A percentile compares a stretch with the other conserved stretches of the same genome.
phyloP scores from a whole-genome alignment of 2,888 invertebrate genomes.

The Nomada hirtipes region DNA sequence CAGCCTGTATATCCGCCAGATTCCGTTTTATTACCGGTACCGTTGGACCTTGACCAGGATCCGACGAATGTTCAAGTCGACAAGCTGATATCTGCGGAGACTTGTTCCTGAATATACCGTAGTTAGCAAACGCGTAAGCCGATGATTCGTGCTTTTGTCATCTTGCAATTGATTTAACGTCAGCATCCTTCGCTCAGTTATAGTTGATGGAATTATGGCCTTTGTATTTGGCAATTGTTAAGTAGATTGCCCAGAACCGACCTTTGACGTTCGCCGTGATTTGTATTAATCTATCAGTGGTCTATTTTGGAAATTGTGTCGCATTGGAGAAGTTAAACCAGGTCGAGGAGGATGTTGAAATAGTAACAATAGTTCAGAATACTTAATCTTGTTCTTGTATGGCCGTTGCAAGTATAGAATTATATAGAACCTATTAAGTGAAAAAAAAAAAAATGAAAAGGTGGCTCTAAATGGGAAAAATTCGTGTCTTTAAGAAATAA shows the following conservation, averaged over 20 bases:
- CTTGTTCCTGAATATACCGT: neutral
- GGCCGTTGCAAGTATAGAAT: too few species aligned
- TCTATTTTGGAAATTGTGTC: neutral
- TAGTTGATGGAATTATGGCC: too few species aligned
- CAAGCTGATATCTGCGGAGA: too few species aligned
- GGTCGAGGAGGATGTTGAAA: too few species aligned
- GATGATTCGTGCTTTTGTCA: neutral
- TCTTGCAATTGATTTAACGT: constrained; percentile 15
- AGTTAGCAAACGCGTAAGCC: neutral
- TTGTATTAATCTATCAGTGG: neutral
- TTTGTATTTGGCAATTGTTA: too few species aligned
- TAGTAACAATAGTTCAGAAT: too few species aligned
- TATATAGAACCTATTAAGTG: too few species aligned
- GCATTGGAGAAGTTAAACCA: neutral
- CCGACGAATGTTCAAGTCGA: neutral
- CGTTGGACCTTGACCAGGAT: constrained; percentile 32
- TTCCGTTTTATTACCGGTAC: constrained; percentile 49
- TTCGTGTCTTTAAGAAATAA: too few species aligned
- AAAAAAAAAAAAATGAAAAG: too few species aligned
- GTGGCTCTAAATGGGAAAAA: too few species aligned
- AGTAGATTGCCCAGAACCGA: neutral
- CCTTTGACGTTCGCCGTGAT: neutral
- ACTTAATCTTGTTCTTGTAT: too few species aligned
- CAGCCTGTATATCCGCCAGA: constrained; percentile 29
- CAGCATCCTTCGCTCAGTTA: neutral